These are phyloP conservation scores for Scolopax rusticola DNA, from an alignment of 2,797 vertebrate genomes.

Conservation along the genomic window DNA sequence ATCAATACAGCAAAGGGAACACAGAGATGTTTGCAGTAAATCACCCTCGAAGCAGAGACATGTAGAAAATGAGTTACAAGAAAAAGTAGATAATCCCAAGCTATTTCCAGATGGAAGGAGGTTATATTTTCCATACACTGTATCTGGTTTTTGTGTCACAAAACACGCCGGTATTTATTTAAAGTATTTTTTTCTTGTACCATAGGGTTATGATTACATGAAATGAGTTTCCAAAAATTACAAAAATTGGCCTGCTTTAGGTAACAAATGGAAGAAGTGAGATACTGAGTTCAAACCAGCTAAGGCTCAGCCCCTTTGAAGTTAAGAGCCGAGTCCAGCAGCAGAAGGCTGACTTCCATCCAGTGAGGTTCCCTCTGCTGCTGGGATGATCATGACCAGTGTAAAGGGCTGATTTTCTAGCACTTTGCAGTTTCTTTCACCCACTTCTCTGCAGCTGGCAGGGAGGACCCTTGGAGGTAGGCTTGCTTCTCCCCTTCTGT, in stretches of 20 bases:
- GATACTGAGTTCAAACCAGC: conserved; percentile 38
- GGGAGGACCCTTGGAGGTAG: background rate
- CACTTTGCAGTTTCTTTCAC: background rate
- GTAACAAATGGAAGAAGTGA: conserved; percentile 66
- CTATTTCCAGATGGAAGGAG: conserved; percentile 70
- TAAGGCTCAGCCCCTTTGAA: background rate
- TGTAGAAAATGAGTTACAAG: conserved; percentile 55
- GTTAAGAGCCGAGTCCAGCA: background rate
- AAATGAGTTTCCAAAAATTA: conserved; percentile 57
- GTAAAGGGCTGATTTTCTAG: background rate
- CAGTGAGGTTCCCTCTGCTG: background rate
- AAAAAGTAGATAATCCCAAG: conserved; percentile 69
- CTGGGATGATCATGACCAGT: background rate
- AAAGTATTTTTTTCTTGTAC: conserved; percentile 44
- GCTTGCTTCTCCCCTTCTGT: background rate
- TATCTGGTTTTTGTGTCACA: conserved; percentile 64
- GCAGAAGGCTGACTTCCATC: background rate
- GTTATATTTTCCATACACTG: conserved; percentile 66
- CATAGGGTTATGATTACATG: background rate
- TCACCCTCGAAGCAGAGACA: conserved; percentile 56
- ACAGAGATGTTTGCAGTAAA: conserved; percentile 68
- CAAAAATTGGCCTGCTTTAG: conserved; percentile 57
- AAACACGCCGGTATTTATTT: conserved; percentile 60
- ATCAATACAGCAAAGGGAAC: conserved; percentile 70
- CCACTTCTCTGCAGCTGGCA: background rate